Conservation (phyloP, 2,888 invertebrate genomes). For the Galerucella calmariensis region DNA sequence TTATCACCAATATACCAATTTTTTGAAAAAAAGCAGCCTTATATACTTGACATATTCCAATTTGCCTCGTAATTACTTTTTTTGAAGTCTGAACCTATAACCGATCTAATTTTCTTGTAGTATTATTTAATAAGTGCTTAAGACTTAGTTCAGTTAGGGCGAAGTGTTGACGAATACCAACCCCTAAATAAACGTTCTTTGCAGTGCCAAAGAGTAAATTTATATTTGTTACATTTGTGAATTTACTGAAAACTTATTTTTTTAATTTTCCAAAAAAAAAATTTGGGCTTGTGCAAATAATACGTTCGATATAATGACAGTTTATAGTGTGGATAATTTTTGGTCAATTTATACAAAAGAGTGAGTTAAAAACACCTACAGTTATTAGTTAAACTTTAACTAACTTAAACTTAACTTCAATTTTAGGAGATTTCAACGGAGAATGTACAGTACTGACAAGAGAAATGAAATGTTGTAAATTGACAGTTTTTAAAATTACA, state of each 20-base stretch:
- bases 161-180: slow-evolving; percentile 50
- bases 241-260: slow-evolving; percentile 51
- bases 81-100: background rate
- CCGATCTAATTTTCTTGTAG: slow-evolving; percentile 26
- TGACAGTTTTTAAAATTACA: no score
- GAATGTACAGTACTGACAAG: background rate
- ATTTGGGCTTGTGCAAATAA: slow-evolving; percentile 64
- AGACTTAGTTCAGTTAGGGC: slow-evolving; percentile 52
- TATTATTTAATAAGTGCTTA: slow-evolving; percentile 40
- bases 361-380: no score
- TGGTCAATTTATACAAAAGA: background rate
- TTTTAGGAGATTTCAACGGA: background rate
- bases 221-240: slow-evolving; percentile 55
- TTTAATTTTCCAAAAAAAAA: slow-evolving; percentile 38
- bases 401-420: no score
- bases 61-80: background rate
- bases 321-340: slow-evolving; percentile 5
- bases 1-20: background rate
- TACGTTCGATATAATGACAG: background rate
- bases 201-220: slow-evolving; percentile 65
- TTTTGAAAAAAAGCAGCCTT: background rate
- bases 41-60: background rate
- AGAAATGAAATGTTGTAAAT: background rate
- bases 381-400: no score
- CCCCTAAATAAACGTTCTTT: slow-evolving; percentile 62